Evolutionary conservation across 2,113 vertebrate genomes (phyloP).

Genomic region (Petromus typicus): DNA sequence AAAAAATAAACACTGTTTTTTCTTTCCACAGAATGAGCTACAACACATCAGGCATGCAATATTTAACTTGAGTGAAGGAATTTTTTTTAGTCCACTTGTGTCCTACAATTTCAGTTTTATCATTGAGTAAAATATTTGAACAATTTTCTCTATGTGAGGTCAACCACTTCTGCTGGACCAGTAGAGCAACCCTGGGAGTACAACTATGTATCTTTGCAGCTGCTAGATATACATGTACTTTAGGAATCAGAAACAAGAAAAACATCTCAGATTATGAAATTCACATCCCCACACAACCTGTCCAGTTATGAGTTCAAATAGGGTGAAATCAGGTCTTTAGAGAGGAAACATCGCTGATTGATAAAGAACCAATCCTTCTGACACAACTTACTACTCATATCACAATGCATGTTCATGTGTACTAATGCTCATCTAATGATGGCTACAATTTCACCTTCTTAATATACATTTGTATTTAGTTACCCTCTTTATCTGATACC

Average conservation of each 20-base stretch:
- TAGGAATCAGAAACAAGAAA: slow-evolving; percentile 1
- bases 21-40: slow-evolving; percentile 2
- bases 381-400: not conserved
- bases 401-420: not conserved
- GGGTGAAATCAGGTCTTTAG: not conserved
- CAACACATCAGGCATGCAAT: slow-evolving; percentile 72
- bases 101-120: not conserved
- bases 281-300: not conserved
- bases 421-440: not conserved
- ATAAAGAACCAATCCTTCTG: not conserved
- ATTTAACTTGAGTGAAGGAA: not conserved
- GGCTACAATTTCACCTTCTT: not conserved
- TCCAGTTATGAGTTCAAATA: not conserved
- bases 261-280: not conserved
- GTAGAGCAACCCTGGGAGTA: not conserved
- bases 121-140: not conserved
- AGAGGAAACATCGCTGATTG: not conserved
- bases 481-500: slow-evolving; percentile 9
- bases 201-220: not conserved
- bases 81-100: not conserved
- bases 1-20: slow-evolving; percentile 62
- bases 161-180: not conserved
- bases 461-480: not conserved
- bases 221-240: not conserved
- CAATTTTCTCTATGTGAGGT: slow-evolving; percentile 45